A percentile compares a stretch with the other conserved stretches of the same genome.
These are phyloP conservation scores for Zootoca vivipara DNA, from an alignment of 2,113 vertebrate species.

Conservation along the genomic window DNA sequence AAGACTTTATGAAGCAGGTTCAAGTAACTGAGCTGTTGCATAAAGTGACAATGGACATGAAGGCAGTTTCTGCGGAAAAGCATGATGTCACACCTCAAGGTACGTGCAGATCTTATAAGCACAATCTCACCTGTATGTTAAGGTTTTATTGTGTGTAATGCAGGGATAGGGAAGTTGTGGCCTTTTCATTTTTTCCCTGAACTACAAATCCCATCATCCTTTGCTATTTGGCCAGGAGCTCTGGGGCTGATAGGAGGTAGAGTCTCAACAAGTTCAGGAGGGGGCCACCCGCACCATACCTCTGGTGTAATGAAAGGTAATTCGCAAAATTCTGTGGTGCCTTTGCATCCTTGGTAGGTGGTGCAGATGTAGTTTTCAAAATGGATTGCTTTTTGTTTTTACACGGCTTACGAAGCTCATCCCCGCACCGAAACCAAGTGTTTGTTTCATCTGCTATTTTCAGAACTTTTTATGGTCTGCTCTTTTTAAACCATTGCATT, in stretches of 20 bases:
- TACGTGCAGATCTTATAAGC: conserved; percentile 54
- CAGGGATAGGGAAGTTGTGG: neutral
- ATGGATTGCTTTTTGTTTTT: neutral
- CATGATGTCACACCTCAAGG: conserved; percentile 95
- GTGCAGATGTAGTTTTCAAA: neutral
- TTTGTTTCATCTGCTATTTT: neutral
- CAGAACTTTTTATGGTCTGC: neutral
- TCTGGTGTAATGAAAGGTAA: neutral
- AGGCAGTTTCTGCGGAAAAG: conserved; percentile 91
- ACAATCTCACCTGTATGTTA: neutral
- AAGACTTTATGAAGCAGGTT: conserved; percentile 92
- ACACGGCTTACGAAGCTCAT: neutral
- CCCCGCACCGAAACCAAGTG: no score
- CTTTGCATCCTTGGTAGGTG: neutral
- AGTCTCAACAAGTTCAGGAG: no score
- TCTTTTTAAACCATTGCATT: neutral
- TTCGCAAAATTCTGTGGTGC: neutral
- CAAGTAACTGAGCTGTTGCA: conserved; percentile 92
- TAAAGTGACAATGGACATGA: conserved; percentile 93
- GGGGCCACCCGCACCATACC: no score
- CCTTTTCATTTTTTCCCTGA: no score
- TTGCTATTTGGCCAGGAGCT: no score
- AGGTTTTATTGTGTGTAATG: neutral
- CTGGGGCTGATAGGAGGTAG: no score
- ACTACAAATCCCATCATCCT: no score